Percentiles rank a stretch among this genome's conserved stretches.
Conservation (phyloP, 2,888 invertebrate species). For the Himalopsyche japonica region DNA sequence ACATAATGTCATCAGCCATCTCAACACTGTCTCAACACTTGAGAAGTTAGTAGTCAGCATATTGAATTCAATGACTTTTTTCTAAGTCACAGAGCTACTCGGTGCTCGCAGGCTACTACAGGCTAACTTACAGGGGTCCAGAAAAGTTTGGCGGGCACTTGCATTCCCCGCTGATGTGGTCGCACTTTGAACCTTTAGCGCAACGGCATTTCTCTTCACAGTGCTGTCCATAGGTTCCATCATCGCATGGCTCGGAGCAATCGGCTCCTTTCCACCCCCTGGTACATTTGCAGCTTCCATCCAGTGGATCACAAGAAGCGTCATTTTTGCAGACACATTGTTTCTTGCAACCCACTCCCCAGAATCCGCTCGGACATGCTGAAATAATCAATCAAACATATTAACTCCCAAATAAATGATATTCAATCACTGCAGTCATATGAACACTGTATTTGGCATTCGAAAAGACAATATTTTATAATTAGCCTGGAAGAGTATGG, state of each 20-base stretch:
- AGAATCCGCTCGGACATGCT: slow-evolving; percentile 71
- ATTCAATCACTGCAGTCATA: too few relatives aligned
- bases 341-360: slow-evolving; percentile 71
- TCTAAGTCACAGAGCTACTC: too few relatives aligned
- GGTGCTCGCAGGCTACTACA: too few relatives aligned
- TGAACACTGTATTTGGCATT: too few relatives aligned
- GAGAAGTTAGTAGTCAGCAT: too few relatives aligned
- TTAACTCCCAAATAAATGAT: too few relatives aligned
- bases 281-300: slow-evolving; percentile 74
- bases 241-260: slow-evolving; percentile 75
- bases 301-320: slow-evolving; percentile 68
- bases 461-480: too few relatives aligned
- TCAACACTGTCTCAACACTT: too few relatives aligned
- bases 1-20: too few relatives aligned
- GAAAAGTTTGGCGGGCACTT: slow-evolving; percentile 75
- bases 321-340: slow-evolving; percentile 76
- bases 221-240: slow-evolving; percentile 72
- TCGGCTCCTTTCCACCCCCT: slow-evolving; percentile 68
- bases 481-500: too few relatives aligned
- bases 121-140: slow-evolving; percentile 32
- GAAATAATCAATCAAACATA: slow-evolving; percentile 12
- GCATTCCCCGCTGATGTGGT: slow-evolving; percentile 71
- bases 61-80: too few relatives aligned
- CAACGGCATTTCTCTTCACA: slow-evolving; percentile 75
- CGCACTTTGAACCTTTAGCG: slow-evolving; percentile 73